Evolutionary conservation across 2,113 vertebrate genomes (phyloP), one percentile per base, ranked within the genome.

Genomic region (Scomber colias): DNA sequence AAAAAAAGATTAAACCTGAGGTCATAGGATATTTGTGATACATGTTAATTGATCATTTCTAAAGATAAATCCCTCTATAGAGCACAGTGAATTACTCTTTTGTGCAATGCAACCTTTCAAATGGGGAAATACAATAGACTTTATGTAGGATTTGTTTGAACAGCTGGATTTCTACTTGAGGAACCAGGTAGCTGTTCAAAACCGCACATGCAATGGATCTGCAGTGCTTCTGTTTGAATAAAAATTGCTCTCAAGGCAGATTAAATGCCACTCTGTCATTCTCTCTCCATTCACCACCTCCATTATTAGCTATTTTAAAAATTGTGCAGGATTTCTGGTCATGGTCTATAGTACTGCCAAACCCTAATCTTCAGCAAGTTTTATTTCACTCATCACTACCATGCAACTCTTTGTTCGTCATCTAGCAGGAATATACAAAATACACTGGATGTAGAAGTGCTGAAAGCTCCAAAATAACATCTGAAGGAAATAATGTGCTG

Each of bases 341-440:
- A 24, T n/a, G 83, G 66, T 73, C 45, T 71, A 44, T 4, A 72
- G 55, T 45, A 2, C 84, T 86, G 90, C 87, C 90, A 91, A 87
- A 90, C 81, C 88, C 83, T 89, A 90, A 91, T 92, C 90, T 89
- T 70, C 79, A n/a, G 60, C 86, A 84, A 86, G 92, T 86, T 93
- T 86, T 84, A 86, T 90, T 89, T 86, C 88, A 84, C 64, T 91
- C 84, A 62, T 66, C 72, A 12, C 84, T 11, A 51, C 84, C 75
- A 15, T 54, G 57, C 51, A 3, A 68, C 56, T 85, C 89, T 89
- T 88, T 92, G 89, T 89, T 86, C 80, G 7, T 49, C 40, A 55
- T 75, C 71, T 51, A 59, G 80, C 27, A 68, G 71, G 62, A 75
- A 77, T 63, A 86, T 21, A 81, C 63, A 70, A 17, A 84, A 86